A percentile compares a stretch with the other conserved stretches of the same genome.
Conservation (phyloP, 2,888 invertebrate genomes). For the Callyntrura guangdongensis region DNA sequence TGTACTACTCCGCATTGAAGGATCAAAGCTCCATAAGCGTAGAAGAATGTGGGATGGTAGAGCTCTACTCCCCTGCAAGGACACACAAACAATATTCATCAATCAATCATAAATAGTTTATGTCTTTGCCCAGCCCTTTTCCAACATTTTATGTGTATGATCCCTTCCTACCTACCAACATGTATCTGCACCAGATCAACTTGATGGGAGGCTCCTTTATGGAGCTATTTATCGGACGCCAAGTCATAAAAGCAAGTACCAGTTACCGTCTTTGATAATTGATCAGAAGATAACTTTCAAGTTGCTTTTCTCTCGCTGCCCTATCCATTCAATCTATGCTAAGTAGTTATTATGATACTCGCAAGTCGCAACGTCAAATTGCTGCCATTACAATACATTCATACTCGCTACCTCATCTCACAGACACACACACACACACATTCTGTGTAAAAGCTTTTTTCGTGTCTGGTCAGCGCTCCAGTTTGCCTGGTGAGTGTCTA, state of each 20-base stretch:
- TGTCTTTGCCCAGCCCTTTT: constrained; percentile 4
- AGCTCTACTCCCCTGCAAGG: constrained; percentile 86
- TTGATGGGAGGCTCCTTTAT: neutral
- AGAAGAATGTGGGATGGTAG: constrained; percentile 93
- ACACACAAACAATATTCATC: constrained; percentile 52
- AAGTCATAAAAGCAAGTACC: constrained; percentile 26
- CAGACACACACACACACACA: too few relatives aligned
- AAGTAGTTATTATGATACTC: neutral
- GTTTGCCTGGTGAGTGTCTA: too few relatives aligned
- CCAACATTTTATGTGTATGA: neutral
- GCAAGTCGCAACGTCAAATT: neutral
- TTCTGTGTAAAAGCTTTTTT: neutral
- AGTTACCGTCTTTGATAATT: constrained; percentile 8
- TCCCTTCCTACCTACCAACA: neutral
- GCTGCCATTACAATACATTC: neutral
- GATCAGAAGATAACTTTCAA: constrained; percentile 13
- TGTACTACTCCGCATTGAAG: constrained; percentile 91
- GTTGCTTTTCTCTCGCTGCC: neutral
- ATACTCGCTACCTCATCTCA: neutral
- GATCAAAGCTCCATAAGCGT: constrained; percentile 93
- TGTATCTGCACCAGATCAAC: neutral
- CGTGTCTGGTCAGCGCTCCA: too few relatives aligned
- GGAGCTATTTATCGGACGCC: neutral
- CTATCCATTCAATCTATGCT: neutral
- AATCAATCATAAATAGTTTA: constrained; percentile 28